Percentiles rank a stretch among this genome's conserved stretches.
Conservation (phyloP, 2,888 invertebrate species). For the Cyclophora punctaria region DNA sequence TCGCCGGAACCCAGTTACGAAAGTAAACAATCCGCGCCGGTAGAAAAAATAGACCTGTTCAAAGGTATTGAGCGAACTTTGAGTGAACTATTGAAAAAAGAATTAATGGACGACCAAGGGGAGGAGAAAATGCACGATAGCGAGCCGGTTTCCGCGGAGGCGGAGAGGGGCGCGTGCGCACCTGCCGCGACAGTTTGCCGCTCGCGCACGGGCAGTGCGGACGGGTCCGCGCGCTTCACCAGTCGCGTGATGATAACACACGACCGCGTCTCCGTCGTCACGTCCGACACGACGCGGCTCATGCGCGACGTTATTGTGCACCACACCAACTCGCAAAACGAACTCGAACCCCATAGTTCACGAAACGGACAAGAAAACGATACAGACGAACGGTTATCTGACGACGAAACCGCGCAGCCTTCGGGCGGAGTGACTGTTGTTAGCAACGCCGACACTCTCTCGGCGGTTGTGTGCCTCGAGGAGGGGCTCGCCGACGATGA, state of each 20-base stretch:
- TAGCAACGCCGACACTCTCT: conserved; percentile 81
- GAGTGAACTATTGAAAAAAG: conserved; percentile 73
- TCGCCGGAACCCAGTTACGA: conserved; percentile 49
- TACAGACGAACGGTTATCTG: conserved; percentile 57
- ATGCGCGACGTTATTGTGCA: conserved; percentile 79
- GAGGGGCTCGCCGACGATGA: conserved; percentile 93
- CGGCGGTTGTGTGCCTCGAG: conserved; percentile 83
- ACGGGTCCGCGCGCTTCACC: conserved; percentile 83
- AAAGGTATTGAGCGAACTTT: conserved; percentile 72
- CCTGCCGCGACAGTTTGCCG: conserved; percentile 70
- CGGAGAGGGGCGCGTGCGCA: conserved; percentile 68
- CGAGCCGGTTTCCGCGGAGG: conserved; percentile 59
- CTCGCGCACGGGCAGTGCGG: conserved; percentile 72
- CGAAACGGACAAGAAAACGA: conserved; percentile 42
- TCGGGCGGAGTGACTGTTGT: conserved; percentile 80
- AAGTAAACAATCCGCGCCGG: conserved; percentile 31
- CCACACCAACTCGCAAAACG: conserved; percentile 78
- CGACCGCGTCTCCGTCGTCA: conserved; percentile 84
- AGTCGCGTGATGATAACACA: conserved; percentile 94
- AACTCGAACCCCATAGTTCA: conserved; percentile 40
- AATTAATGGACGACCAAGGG: conserved; percentile 65
- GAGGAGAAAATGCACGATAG: conserved; percentile 64
- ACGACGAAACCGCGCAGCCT: conserved; percentile 63
- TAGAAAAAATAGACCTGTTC: conserved; percentile 67
- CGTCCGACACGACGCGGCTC: conserved; percentile 83